A percentile compares a stretch with the other conserved stretches of the same genome.
Conservation (phyloP, 64 coral and sea anemone genomes). For the Exaiptasia diaphana region DNA sequence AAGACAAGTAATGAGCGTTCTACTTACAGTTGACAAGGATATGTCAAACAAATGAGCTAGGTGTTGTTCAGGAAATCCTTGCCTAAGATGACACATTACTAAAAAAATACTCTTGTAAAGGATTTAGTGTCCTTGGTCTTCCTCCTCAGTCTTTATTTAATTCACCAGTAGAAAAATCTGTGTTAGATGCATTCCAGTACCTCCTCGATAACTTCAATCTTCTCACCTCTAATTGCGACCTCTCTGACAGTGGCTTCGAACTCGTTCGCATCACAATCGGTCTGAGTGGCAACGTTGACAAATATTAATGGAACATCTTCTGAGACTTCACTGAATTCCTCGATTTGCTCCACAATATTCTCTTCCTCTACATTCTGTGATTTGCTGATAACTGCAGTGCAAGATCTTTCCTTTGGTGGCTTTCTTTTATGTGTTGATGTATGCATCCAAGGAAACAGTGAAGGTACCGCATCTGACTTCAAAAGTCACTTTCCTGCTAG, state of each 20-base stretch:
- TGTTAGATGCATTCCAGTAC: background rate
- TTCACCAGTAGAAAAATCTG: background rate
- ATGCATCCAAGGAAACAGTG: conserved; percentile 55
- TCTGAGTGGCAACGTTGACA: background rate
- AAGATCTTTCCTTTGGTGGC: conserved; percentile 10
- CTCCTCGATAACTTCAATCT: background rate
- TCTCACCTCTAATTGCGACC: background rate
- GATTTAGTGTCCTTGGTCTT: background rate
- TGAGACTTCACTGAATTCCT: background rate
- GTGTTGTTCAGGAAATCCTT: conserved; percentile 2
- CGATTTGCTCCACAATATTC: background rate
- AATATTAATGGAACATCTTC: background rate
- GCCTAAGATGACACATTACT: conserved; percentile 16
- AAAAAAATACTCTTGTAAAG: conserved; percentile 10
- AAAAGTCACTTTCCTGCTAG: conserved; percentile 11
- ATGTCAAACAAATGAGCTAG: conserved; percentile 8
- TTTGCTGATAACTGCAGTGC: background rate
- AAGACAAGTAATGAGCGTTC: conserved; percentile 25
- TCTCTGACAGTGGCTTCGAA: background rate
- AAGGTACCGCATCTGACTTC: conserved; percentile 37
- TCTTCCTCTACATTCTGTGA: background rate
- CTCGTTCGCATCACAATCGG: background rate
- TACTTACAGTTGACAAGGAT: conserved; percentile 3
- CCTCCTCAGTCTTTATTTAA: conserved; percentile 1
- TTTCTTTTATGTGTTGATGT: conserved; percentile 64